These are phyloP conservation scores for Drosophila saltans DNA, from an alignment of 1,140 invertebrate species.

Conservation along the genomic window DNA sequence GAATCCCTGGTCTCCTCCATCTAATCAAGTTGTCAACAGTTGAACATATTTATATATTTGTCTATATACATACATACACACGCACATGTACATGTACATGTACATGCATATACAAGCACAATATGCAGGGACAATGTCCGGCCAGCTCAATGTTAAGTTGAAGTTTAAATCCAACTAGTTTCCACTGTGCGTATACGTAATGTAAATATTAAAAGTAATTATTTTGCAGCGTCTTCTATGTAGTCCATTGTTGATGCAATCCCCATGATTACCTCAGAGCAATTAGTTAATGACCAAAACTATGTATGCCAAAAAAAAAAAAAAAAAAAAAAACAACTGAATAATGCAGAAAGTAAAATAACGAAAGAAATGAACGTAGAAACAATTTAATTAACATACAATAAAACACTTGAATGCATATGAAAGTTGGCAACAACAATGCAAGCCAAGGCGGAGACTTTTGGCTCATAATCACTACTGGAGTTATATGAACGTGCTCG, in stretches of 20 bases:
- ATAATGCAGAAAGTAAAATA: slow-evolving; percentile 43
- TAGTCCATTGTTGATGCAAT: slow-evolving; percentile 39
- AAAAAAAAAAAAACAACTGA: slow-evolving; percentile 36
- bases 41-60: slow-evolving; percentile 58
- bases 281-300: slow-evolving; percentile 79
- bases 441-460: slow-evolving; percentile 13
- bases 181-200: slow-evolving; percentile 74
- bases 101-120: not conserved
- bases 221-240: slow-evolving; percentile 48
- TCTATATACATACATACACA: not conserved
- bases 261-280: slow-evolving; percentile 63
- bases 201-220: slow-evolving; percentile 19
- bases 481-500: slow-evolving; percentile 12
- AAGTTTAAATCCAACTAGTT: slow-evolving; percentile 30
- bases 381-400: slow-evolving; percentile 73
- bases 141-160: slow-evolving; percentile 71
- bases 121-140: slow-evolving; percentile 64
- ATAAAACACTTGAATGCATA: slow-evolving; percentile 72
- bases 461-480: slow-evolving; percentile 14
- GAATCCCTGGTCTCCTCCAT: slow-evolving; percentile 24
- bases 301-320: slow-evolving; percentile 67
- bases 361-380: slow-evolving; percentile 50
- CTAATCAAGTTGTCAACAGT: slow-evolving; percentile 72
- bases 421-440: slow-evolving; percentile 44
- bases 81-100: not conserved